Evolutionary conservation across 2,797 vertebrate genomes (phyloP).

Genomic region (Tolypeutes matacus): DNA sequence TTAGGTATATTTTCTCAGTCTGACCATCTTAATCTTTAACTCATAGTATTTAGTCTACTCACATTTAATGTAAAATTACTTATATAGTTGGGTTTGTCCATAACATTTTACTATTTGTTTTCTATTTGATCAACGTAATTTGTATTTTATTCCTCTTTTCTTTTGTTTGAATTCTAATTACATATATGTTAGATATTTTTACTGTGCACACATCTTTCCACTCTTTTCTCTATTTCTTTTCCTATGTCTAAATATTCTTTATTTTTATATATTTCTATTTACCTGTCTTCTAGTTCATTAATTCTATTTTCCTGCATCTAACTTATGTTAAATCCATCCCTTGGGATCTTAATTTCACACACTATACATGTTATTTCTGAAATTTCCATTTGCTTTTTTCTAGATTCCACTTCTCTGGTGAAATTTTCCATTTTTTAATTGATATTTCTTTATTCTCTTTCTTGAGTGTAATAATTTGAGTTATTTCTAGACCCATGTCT

Average conservation of each 20-base stretch:
- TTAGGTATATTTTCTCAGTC: neutral
- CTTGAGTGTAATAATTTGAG: neutral
- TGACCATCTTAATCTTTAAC: conserved; percentile 13
- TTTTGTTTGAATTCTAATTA: neutral
- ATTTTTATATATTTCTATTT: conserved; percentile 6
- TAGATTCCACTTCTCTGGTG: neutral
- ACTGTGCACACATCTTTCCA: neutral
- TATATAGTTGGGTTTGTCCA: neutral
- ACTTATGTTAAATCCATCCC: neutral
- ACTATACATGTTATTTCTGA: conserved; percentile 25
- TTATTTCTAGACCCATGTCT: neutral
- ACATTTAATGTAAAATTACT: conserved; percentile 41
- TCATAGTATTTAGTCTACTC: conserved; percentile 10
- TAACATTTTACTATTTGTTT: neutral
- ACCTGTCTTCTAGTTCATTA: conserved; percentile 1
- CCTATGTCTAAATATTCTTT: neutral
- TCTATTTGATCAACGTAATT: neutral
- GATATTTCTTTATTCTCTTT: neutral
- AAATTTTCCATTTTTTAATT: conserved; percentile 13
- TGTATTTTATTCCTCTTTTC: neutral
- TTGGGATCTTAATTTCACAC: neutral
- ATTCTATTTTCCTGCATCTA: neutral
- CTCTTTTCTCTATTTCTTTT: neutral
- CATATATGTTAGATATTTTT: neutral
- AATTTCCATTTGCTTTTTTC: conserved; percentile 37